phyloP scores from a whole-genome alignment of 2,797 vertebrate genomes.

The Antrozous pallidus region DNA sequence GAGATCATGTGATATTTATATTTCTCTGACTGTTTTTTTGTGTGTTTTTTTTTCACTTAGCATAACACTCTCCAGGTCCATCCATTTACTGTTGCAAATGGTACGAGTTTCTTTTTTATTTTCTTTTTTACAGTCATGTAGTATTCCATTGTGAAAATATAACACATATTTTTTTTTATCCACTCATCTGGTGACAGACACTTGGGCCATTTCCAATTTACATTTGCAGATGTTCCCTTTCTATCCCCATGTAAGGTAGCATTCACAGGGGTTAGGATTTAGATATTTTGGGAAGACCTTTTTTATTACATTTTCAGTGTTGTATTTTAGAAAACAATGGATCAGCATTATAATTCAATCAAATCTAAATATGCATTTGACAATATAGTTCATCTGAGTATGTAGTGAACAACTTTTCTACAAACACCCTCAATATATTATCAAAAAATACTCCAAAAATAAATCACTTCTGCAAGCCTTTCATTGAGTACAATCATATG shows the following conservation, averaged over 20 bases:
- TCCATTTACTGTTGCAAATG: too few species aligned
- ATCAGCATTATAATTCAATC: conserved; percentile 72
- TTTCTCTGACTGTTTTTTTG: too few species aligned
- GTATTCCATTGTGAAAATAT: too few species aligned
- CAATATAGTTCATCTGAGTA: conserved; percentile 73
- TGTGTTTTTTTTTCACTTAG: too few species aligned
- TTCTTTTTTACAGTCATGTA: too few species aligned
- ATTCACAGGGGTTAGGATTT: background rate
- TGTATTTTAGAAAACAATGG: conserved; percentile 74
- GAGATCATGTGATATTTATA: too few species aligned
- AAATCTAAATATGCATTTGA: conserved; percentile 75
- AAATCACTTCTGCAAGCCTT: conserved; percentile 61
- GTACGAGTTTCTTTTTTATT: too few species aligned
- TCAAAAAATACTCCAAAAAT: background rate
- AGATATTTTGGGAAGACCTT: background rate
- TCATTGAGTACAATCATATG: conserved; percentile 71
- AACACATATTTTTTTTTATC: too few species aligned
- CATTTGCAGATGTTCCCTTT: background rate
- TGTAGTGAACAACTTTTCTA: conserved; percentile 67
- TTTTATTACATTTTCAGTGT: background rate
- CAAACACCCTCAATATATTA: conserved; percentile 56
- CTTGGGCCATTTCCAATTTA: background rate
- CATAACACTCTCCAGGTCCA: too few species aligned
- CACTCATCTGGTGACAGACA: too few species aligned
- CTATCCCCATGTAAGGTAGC: background rate